These are phyloP conservation scores for Aphelenchoides besseyi DNA, from an alignment of 1,140 invertebrate species.

Conservation along the genomic window DNA sequence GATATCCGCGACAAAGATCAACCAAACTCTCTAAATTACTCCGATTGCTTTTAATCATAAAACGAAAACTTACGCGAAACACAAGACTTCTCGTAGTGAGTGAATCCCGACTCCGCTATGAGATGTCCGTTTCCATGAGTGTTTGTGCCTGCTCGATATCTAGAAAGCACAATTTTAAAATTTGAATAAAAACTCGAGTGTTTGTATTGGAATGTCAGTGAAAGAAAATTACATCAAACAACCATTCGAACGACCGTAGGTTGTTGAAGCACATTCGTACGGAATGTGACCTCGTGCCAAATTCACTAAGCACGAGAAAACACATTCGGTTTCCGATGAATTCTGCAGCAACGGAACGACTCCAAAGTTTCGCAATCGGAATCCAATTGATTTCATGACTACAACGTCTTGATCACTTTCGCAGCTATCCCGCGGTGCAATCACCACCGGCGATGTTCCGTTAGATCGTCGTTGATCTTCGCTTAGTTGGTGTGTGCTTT, in stretches of 20 bases:
- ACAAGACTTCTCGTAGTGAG: conserved; percentile 46
- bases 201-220: too few species aligned
- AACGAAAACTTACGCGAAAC: conserved; percentile 23
- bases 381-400: conserved; percentile 42
- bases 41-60: conserved; percentile 11
- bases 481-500: not conserved
- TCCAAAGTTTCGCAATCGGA: conserved; percentile 31
- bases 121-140: conserved; percentile 42
- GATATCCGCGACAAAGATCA: conserved; percentile 39
- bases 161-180: too few species aligned
- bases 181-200: too few species aligned
- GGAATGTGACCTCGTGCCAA: conserved; percentile 34
- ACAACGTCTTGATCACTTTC: conserved; percentile 36
- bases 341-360: conserved; percentile 31
- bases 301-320: conserved; percentile 43
- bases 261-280: conserved; percentile 33
- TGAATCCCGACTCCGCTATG: conserved; percentile 33
- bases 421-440: conserved; percentile 33
- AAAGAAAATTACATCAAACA: conserved; percentile 40
- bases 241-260: conserved; percentile 18
- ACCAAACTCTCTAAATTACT: conserved; percentile 39
- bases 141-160: not conserved
- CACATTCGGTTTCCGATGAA: conserved; percentile 40
- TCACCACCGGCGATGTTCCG: not conserved
- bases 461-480: conserved; percentile 12